phyloP scores from a whole-genome alignment of 2,113 vertebrate species.

The Propithecus coquereli region DNA sequence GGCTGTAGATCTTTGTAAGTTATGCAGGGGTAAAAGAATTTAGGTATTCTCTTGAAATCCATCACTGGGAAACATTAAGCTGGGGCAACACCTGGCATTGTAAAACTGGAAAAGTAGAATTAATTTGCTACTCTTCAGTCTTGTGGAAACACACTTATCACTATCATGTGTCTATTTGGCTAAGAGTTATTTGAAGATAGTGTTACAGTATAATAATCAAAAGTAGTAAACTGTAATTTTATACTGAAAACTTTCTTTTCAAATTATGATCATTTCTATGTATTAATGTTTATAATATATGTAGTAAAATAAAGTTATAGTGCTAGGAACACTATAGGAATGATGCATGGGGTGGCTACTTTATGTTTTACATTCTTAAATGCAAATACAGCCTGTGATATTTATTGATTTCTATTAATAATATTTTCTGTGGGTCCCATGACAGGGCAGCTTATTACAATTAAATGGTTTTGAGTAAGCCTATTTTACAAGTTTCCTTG shows the following conservation, averaged over 20 bases:
- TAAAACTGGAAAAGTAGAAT: not conserved
- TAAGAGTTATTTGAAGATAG: not conserved
- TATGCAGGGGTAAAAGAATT: not conserved
- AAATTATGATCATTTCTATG: not conserved
- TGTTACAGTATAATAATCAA: not conserved
- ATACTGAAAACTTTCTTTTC: not conserved
- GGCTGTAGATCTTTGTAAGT: not conserved
- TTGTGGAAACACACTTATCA: not conserved
- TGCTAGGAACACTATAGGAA: not conserved
- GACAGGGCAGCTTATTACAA: not conserved
- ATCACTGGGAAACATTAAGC: not conserved
- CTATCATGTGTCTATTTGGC: not conserved
- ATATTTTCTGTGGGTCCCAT: not conserved
- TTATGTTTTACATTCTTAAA: not conserved
- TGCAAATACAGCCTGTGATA: not conserved
- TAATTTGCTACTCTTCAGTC: not conserved
- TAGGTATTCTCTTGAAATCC: slow-evolving; percentile 9
- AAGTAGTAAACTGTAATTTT: not conserved
- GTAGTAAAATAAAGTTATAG: not conserved
- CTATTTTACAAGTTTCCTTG: not conserved
- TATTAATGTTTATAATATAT: not conserved
- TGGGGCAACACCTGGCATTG: not conserved
- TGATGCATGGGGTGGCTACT: not conserved
- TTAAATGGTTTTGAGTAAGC: not conserved
- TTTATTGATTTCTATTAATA: not conserved